These are phyloP conservation scores for Onychostruthus taczanowskii DNA, from an alignment of 2,113 vertebrate species.

Conservation along the genomic window DNA sequence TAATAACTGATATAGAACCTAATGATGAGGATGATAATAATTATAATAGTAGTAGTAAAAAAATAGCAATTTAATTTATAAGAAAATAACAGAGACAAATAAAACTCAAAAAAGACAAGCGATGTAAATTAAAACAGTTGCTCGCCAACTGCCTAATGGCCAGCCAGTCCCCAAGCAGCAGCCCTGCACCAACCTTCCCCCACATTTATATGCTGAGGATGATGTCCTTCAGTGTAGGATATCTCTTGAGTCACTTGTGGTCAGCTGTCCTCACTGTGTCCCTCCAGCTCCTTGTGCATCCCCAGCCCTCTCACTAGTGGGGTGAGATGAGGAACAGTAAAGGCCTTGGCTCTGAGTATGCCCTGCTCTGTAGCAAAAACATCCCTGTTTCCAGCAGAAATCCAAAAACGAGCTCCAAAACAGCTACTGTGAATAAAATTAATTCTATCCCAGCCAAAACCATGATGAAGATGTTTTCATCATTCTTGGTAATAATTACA, in stretches of 20 bases:
- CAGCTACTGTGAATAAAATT: background rate
- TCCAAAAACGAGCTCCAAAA: background rate
- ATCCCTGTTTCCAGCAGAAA: background rate
- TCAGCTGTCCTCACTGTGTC: background rate
- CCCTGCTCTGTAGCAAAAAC: background rate
- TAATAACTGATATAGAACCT: background rate
- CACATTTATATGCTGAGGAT: background rate
- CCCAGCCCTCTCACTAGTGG: rapidly evolving
- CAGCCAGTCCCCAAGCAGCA: background rate
- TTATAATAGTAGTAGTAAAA: background rate
- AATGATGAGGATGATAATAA: background rate
- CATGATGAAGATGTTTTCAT: background rate
- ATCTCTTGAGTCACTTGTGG: background rate
- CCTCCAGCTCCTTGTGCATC: rapidly evolving
- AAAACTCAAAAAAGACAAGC: background rate
- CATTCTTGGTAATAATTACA: background rate
- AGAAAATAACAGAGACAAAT: background rate
- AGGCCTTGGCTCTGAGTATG: background rate
- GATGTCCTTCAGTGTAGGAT: rapidly evolving
- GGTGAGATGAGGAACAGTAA: background rate
- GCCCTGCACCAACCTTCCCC: rapidly evolving
- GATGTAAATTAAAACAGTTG: background rate
- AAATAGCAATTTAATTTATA: background rate
- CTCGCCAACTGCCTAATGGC: rapidly evolving
- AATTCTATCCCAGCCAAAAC: background rate